phyloP scores from a whole-genome alignment of 2,797 vertebrate genomes.

The Enteromius paludinosus region DNA sequence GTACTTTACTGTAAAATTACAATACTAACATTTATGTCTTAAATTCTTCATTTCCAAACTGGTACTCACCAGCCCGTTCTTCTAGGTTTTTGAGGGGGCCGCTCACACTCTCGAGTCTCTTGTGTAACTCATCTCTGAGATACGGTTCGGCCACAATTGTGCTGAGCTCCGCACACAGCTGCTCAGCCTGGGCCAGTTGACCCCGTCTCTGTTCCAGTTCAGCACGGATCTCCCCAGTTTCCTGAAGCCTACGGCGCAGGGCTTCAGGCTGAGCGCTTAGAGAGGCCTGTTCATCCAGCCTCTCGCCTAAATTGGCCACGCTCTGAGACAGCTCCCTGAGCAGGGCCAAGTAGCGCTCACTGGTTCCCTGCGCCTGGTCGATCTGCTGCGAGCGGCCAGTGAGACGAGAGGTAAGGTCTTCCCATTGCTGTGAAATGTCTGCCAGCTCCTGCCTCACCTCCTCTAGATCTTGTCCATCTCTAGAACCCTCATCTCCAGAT shows the following conservation, averaged over 20 bases:
- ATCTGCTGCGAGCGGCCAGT: conserved; percentile 88
- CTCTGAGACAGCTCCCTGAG: conserved; percentile 88
- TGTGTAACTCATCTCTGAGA: conserved; percentile 93
- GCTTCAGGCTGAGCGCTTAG: conserved; percentile 92
- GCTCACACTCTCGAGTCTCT: conserved; percentile 89
- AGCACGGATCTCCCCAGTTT: conserved; percentile 92
- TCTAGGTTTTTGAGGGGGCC: conserved; percentile 90
- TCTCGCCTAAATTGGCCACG: conserved; percentile 81
- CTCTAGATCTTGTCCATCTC: conserved; percentile 74
- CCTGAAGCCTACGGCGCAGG: conserved; percentile 89
- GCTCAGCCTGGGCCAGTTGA: conserved; percentile 85
- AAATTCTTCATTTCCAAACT: not conserved
- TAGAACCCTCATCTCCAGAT: conserved; percentile 77
- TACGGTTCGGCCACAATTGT: conserved; percentile 92
- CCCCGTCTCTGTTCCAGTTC: conserved; percentile 87
- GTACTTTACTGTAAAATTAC: not conserved
- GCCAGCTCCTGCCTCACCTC: conserved; percentile 87
- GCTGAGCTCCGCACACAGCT: conserved; percentile 88
- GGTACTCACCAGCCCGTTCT: conserved; percentile 88
- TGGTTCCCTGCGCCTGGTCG: conserved; percentile 90
- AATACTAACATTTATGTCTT: not conserved
- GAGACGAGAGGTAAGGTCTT: conserved; percentile 84
- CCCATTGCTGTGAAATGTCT: conserved; percentile 89
- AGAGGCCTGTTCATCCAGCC: conserved; percentile 85
- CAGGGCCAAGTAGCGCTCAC: conserved; percentile 87